Base-by-base conservation (phyloP, 2,888 invertebrate species). In the Cataglyphis livida region DNA sequence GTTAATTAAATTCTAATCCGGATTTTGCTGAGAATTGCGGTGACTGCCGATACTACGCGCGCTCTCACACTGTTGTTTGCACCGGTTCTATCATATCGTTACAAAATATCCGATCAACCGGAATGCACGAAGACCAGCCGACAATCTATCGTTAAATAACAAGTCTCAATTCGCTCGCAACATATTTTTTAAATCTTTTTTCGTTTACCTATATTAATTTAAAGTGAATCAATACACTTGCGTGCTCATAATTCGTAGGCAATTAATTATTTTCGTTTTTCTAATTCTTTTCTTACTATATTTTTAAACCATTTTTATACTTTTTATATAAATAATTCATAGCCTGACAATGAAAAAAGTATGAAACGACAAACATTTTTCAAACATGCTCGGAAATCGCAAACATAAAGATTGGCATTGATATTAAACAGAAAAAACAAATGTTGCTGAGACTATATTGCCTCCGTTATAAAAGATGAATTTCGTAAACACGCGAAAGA, bases 401-500 rank as follows among this genome's bases (percentile, higher is more conserved):
- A 12, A 71, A 15, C 32, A 21, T 9, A 51, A 54, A 35, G 15
- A 15, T 51, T 10, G 25, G 7, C 1, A 12, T 44, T 44, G 1
- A 48, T 35, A 5, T 62, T 18, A 51, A 61, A 15, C 25, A 12
- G 44, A 73, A 48, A 59, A 73, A 48, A 59, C 5, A 32, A 32
- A 54, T 15, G 15, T 65, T 25, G 6, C 25, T 41, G 12, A 61
- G 51, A 44, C 51, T 65, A 64, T 76, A 35, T 28, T 68, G 61
- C 9, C 48, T 25, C 25, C 44, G 9, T n/a, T 15, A 25, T 2
- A 68, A 82, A 21, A 18, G 32, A 70, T 54, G 59, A 48, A 70
- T 74, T 84, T 82, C 44, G 59, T 61, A 70, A 57, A 51, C 32
- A 32, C 65, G 21, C 4, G 51, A 65, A 57, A 71, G 48, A 78